Evolutionary conservation across 2,113 vertebrate genomes (phyloP), one percentile per base, ranked within the genome.

Genomic region (Myiagra hebetior): DNA sequence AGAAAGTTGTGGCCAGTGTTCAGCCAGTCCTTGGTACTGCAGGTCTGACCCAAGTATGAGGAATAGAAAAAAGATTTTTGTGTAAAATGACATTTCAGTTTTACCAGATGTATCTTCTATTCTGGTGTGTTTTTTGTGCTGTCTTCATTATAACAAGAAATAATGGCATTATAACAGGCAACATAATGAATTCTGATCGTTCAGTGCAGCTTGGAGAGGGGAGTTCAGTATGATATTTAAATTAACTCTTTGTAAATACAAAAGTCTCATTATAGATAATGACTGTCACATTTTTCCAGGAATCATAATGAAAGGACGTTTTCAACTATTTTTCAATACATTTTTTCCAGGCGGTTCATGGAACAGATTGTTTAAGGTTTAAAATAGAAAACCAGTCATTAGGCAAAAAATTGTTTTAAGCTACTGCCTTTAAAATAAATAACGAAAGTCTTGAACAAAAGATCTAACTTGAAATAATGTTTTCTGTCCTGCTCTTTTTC

Each of bases 301-400:
- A 93, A 91, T 91, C 73, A 62, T 39, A 80, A 81, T 85, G 55
- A 85, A 94, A 85, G 33, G 53, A 96, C 76, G 35, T 68, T 96
- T 95, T 89, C 42, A 75, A 1, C 56, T 78, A 7, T 73, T 85
- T 88, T 76, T 92, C 53, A 70, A 47, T 33, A 11, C 10, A 1
- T 57, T 76, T 85, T 85, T 92, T 88, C 42, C 53, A 91, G 89
- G 60, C 78, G 28, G 55, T 77, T 83, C 31, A 74, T 47, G 47
- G 46, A 88, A 91, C 47, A 77, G 69, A 59, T 91, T 91, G 46
- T 76, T 74, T 73, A 86, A 82, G 19, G 35, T 53, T 90, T 86
- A 90, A 94, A 95, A 81, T 74, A 85, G 53, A 80, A 82, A 64
- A 84, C 17, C 44, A 44, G 35, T 86, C 35, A 70, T 70, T 39